Conservation (phyloP, 2,888 invertebrate species). For the Drosophila tanythrix region DNA sequence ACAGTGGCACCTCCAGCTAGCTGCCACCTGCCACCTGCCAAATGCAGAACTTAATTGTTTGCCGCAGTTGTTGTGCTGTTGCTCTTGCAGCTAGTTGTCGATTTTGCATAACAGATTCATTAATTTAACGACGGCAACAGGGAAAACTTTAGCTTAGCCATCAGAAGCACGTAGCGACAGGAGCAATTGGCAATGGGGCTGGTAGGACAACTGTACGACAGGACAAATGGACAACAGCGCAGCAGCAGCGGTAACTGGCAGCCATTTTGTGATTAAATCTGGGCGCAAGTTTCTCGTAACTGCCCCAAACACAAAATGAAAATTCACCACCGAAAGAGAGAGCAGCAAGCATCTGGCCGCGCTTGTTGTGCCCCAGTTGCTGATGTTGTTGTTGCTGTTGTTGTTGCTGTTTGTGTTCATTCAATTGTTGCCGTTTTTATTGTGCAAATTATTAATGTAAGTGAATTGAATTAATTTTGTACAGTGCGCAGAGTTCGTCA, state of each 20-base stretch:
- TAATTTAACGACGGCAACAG: constrained; percentile 61
- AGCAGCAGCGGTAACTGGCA: constrained; percentile 39
- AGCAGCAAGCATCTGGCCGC: constrained; percentile 36
- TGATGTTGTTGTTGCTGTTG: constrained; percentile 5
- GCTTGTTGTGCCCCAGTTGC: constrained; percentile 8
- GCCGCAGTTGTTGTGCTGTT: constrained; percentile 35
- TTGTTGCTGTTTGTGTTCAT: constrained; percentile 34
- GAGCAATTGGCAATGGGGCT: constrained; percentile 13
- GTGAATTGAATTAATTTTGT: constrained; percentile 77
- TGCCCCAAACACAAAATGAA: constrained; percentile 33
- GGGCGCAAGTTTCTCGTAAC: constrained; percentile 53
- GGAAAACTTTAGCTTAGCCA: constrained; percentile 58
- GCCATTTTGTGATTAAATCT: constrained; percentile 69
- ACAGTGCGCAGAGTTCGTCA: constrained; percentile 38
- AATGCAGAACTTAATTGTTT: constrained; percentile 54
- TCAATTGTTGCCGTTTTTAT: constrained; percentile 75
- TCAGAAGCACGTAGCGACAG: constrained; percentile 38
- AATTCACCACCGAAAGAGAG: constrained; percentile 2
- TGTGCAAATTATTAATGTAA: constrained; percentile 80
- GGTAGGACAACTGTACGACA: constrained; percentile 3
- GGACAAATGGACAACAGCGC: not conserved
- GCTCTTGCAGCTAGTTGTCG: constrained; percentile 57
- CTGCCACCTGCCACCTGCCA: constrained; percentile 30
- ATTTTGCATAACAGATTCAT: constrained; percentile 80
- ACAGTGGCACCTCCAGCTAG: not conserved